A percentile compares a stretch with the other conserved stretches of the same genome.
These are phyloP conservation scores for Rafetus swinhoei DNA, from an alignment of 2,113 vertebrate genomes.

Conservation along the genomic window DNA sequence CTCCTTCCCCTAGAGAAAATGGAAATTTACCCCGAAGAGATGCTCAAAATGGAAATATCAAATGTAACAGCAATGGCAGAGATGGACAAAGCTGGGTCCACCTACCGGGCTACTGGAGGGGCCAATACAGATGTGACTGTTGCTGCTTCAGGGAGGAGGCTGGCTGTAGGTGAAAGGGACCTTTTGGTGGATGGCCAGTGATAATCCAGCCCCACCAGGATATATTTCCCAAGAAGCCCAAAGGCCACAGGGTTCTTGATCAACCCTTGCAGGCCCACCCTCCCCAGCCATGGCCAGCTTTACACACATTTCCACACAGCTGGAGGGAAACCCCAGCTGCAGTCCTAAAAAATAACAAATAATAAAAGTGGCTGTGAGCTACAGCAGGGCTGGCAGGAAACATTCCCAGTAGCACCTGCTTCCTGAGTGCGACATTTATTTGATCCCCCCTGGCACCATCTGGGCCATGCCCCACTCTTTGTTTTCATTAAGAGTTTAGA, in stretches of 20 bases:
- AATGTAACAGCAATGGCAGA: accelerated
- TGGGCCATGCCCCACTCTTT: constrained; percentile 80
- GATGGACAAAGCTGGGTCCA: accelerated
- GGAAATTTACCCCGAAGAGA: background rate
- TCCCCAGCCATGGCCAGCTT: constrained; percentile 25
- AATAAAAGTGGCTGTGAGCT: constrained; percentile 70
- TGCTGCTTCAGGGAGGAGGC: background rate
- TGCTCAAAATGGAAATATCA: accelerated
- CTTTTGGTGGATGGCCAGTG: background rate
- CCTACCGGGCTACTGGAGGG: background rate
- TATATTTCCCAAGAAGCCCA: background rate
- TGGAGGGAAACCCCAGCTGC: constrained; percentile 81
- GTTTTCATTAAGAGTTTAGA: constrained; percentile 79
- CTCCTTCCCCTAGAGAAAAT: background rate
- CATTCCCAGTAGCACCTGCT: constrained; percentile 85
- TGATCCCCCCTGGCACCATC: constrained; percentile 83
- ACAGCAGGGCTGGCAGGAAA: constrained; percentile 79
- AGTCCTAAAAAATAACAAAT: constrained; percentile 73
- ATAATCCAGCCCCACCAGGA: constrained; percentile 8
- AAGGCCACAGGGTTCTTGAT: background rate
- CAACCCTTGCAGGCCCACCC: constrained; percentile 22
- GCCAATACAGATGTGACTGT: background rate
- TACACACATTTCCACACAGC: constrained; percentile 75
- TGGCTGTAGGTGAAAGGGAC: background rate
- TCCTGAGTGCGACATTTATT: constrained; percentile 81